A percentile compares a stretch with the other conserved stretches of the same genome.
Evolutionary conservation across 1,140 invertebrate species (phyloP).

Genomic region (Muscidifurax raptorellus): DNA sequence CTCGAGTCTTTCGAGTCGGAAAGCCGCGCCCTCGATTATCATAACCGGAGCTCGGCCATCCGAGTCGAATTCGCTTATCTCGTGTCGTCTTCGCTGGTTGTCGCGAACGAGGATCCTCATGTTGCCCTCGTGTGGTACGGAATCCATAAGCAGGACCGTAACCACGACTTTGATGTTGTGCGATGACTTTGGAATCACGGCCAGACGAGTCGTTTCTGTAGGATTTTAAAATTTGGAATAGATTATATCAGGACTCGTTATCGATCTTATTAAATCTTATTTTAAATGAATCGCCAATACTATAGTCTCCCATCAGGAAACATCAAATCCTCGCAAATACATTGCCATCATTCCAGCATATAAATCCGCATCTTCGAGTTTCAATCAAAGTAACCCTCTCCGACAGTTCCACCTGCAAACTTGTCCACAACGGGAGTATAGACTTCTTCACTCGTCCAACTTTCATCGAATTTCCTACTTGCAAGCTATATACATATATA

Average conservation of each 20-base stretch:
- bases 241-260: no score
- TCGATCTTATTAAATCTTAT: no score
- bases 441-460: slow-evolving; percentile 20
- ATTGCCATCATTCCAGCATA: not conserved
- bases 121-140: slow-evolving; percentile 53
- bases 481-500: no score
- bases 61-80: slow-evolving; percentile 62
- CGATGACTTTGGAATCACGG: slow-evolving; percentile 71
- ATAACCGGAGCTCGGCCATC: slow-evolving; percentile 57
- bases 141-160: slow-evolving; percentile 58
- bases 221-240: slow-evolving; percentile 40
- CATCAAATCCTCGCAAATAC: no score
- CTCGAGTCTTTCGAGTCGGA: slow-evolving; percentile 74
- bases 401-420: not conserved
- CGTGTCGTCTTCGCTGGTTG: slow-evolving; percentile 61
- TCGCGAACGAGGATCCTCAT: slow-evolving; percentile 66
- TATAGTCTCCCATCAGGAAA: no score
- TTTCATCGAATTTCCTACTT: not conserved
- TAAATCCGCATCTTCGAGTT: not conserved
- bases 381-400: not conserved
- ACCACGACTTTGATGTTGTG: slow-evolving; percentile 71
- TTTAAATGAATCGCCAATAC: no score
- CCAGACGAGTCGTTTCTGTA: slow-evolving; percentile 77
- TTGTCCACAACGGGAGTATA: not conserved
- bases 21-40: slow-evolving; percentile 75